Evolutionary conservation across 2,113 vertebrate species (phyloP).

Genomic region (Arizona elegans): DNA sequence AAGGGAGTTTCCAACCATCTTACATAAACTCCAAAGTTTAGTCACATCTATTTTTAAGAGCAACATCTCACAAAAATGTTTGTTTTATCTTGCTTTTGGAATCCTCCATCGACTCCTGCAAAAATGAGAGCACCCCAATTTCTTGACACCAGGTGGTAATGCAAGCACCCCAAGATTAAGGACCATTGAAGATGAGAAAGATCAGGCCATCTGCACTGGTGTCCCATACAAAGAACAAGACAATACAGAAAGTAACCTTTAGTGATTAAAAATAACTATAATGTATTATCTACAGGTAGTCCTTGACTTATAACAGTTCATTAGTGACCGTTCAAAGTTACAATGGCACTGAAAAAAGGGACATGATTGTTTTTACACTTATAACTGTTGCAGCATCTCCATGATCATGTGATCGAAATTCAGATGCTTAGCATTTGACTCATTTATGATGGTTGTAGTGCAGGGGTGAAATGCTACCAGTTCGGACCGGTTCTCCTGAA

Average conservation of each 20-base stretch:
- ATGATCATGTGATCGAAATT: neutral
- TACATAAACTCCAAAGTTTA: neutral
- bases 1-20: neutral
- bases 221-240: neutral
- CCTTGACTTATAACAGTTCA: neutral
- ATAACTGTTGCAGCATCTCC: neutral
- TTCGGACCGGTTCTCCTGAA: too few species aligned
- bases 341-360: neutral
- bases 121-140: neutral
- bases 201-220: neutral
- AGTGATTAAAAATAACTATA: neutral
- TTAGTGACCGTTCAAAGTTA: neutral
- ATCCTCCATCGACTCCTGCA: neutral
- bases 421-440: neutral
- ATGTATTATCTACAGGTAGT: neutral
- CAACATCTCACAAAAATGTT: neutral
- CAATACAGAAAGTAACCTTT: neutral
- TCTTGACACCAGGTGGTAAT: neutral
- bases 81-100: neutral
- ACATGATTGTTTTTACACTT: neutral
- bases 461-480: too few species aligned
- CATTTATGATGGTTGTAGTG: neutral
- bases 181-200: neutral
- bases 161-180: neutral
- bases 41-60: neutral